Conservation (phyloP, 2,888 invertebrate species). For the Heliconius charithonia region DNA sequence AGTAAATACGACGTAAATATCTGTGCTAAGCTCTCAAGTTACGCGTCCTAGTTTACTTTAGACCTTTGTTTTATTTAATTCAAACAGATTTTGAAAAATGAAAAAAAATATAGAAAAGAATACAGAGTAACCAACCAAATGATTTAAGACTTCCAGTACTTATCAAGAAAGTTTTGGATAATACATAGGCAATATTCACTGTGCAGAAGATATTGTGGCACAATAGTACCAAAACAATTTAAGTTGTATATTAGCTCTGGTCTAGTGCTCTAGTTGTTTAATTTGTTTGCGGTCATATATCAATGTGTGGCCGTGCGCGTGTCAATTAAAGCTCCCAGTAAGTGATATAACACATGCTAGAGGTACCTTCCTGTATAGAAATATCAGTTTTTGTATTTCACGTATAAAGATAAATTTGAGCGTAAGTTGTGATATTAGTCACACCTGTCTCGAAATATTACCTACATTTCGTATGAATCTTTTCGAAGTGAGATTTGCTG, state of each 20-base stretch:
- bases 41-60: not conserved
- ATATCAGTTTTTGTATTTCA: not conserved
- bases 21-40: not conserved
- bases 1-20: not conserved
- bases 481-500: not conserved
- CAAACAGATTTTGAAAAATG: not conserved
- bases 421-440: not conserved
- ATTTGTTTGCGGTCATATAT: not conserved
- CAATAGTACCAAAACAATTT: not conserved
- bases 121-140: not conserved
- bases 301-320: not conserved
- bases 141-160: not conserved
- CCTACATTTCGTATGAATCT: not conserved
- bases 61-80: not conserved
- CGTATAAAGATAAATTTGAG: conserved; percentile 5
- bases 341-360: not conserved
- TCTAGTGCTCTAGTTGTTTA: not conserved
- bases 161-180: not conserved
- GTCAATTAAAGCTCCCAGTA: no score
- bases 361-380: not conserved
- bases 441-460: conserved; percentile 9
- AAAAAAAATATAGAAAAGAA: not conserved
- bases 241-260: conserved; percentile 1
- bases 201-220: not conserved
- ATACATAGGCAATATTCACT: not conserved